phyloP scores from a whole-genome alignment of 2,888 invertebrate species.

The Cyclophora albipunctata region DNA sequence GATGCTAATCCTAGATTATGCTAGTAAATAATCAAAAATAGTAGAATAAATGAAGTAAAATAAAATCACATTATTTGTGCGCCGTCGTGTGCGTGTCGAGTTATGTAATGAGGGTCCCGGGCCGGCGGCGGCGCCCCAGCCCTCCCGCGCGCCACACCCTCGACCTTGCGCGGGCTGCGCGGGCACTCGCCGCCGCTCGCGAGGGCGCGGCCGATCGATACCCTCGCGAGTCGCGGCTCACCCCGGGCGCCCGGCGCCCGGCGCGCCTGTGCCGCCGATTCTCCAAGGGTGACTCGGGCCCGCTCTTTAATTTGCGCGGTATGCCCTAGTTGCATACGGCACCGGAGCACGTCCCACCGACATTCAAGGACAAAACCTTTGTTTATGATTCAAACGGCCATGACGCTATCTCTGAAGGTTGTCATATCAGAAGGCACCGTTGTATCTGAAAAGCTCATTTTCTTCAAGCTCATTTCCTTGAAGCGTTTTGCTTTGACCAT shows the following conservation, averaged over 20 bases:
- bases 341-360: constrained; percentile 27
- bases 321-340: constrained; percentile 44
- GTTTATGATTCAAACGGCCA: no score
- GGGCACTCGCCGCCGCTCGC: constrained; percentile 20
- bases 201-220: constrained; percentile 27
- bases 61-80: constrained; percentile 75
- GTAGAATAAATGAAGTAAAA: constrained; percentile 65
- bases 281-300: neutral
- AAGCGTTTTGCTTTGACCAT: no score
- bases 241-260: constrained; percentile 23
- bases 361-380: constrained; percentile 34
- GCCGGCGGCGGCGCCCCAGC: constrained; percentile 29
- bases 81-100: constrained; percentile 73
- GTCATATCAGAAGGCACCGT: no score
- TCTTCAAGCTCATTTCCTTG: no score
- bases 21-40: constrained; percentile 50
- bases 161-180: constrained; percentile 34
- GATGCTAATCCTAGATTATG: constrained; percentile 60
- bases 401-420: no score
- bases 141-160: constrained; percentile 33
- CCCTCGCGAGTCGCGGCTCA: constrained; percentile 15
- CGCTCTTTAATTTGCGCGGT: constrained; percentile 21
- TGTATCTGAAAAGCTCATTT: no score
- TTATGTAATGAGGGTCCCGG: constrained; percentile 70
- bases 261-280: neutral